Conservation (phyloP, 2,888 invertebrate species). For the Lithophane ornitopus region DNA sequence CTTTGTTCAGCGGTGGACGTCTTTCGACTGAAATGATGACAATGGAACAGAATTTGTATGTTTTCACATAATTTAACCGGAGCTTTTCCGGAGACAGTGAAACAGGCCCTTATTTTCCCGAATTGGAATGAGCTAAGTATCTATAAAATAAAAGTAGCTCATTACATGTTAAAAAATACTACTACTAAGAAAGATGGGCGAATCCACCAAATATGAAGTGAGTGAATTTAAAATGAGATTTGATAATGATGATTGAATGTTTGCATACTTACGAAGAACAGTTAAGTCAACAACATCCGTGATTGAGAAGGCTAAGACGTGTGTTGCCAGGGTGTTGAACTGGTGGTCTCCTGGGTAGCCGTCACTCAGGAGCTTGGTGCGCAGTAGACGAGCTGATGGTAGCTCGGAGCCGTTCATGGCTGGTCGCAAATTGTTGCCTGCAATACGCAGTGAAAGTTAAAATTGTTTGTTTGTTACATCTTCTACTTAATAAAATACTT, state of each 20-base stretch:
- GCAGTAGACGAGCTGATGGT: conserved; percentile 71
- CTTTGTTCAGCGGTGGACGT: background rate
- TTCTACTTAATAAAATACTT: background rate
- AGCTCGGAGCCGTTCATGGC: conserved; percentile 71
- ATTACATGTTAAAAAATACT: too few relatives aligned
- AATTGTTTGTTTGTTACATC: background rate
- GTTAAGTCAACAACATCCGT: conserved; percentile 68
- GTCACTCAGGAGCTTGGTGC: conserved; percentile 69
- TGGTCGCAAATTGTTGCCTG: conserved; percentile 67
- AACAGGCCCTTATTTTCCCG: background rate
- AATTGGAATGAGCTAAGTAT: background rate
- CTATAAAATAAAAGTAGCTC: too few relatives aligned
- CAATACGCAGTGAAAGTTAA: background rate
- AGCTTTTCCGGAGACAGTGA: background rate
- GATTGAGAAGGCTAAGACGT: conserved; percentile 64
- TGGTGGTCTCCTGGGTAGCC: conserved; percentile 67
- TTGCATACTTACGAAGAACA: conserved; percentile 62
- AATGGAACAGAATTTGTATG: background rate
- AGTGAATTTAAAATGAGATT: background rate
- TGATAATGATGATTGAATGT: conserved; percentile 2
- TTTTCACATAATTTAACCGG: background rate
- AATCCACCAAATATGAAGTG: background rate
- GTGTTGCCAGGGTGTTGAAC: conserved; percentile 62
- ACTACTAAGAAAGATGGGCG: too few relatives aligned
- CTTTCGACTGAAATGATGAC: background rate